phyloP scores from a whole-genome alignment of 2,113 vertebrate species.

The Neogobius melanostomus region DNA sequence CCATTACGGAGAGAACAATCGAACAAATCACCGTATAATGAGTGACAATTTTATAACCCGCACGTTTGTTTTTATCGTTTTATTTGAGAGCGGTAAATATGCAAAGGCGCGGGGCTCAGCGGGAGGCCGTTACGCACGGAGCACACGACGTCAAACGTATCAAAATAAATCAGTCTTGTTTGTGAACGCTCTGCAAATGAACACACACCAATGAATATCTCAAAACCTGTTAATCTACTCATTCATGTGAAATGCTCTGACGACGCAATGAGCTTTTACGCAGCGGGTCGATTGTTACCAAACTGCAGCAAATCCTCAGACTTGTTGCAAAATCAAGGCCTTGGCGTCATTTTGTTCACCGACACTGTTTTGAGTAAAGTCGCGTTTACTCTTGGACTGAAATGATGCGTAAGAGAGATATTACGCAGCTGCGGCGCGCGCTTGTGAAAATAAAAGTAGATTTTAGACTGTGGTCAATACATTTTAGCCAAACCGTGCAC shows the following conservation, averaged over 20 bases:
- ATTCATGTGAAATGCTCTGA: not conserved
- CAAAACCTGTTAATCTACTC: not conserved
- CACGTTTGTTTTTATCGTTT: not conserved
- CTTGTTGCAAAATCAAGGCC: no score
- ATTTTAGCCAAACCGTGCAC: no score
- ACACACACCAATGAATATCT: not conserved
- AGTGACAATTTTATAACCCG: not conserved
- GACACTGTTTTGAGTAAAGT: no score
- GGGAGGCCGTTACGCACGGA: not conserved
- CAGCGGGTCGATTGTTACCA: no score
- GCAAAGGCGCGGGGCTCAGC: not conserved
- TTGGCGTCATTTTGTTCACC: no score
- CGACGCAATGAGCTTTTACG: no score
- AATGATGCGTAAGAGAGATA: no score
- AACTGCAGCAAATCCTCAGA: no score
- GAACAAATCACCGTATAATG: slow-evolving; percentile 1
- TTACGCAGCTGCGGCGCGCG: no score
- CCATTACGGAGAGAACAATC: not conserved
- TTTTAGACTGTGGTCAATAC: no score
- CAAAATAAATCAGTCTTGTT: not conserved
- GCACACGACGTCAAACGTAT: not conserved
- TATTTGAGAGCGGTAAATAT: not conserved
- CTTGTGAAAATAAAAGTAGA: no score
- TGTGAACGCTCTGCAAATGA: not conserved
- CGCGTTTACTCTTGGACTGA: no score